Evolutionary conservation across 92 coral and sea anemone genomes (phyloP).

Genomic region (Muricea muricata): DNA sequence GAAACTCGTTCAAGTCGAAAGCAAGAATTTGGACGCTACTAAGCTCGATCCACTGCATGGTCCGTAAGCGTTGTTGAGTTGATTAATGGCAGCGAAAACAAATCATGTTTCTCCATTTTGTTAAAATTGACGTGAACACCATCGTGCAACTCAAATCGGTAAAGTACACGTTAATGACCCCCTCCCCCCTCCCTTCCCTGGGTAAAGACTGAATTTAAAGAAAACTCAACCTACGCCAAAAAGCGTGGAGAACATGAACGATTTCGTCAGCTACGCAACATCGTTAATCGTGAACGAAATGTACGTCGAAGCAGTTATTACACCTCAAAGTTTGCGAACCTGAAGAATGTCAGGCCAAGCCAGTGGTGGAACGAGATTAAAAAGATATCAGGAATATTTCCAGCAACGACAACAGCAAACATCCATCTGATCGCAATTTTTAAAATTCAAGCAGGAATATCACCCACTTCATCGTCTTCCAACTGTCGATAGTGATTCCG

Average conservation of each 20-base stretch:
- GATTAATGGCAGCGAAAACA: slow-evolving; percentile 24
- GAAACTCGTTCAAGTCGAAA: slow-evolving; percentile 52
- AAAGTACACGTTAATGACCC: slow-evolving; percentile 17
- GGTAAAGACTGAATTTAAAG: slow-evolving; percentile 57
- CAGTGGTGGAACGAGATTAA: slow-evolving; percentile 71
- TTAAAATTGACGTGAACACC: slow-evolving; percentile 40
- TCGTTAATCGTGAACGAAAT: slow-evolving; percentile 53
- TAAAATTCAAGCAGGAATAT: not conserved
- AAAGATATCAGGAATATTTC: slow-evolving; percentile 65
- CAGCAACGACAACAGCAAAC: slow-evolving; percentile 50
- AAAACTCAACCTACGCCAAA: slow-evolving; percentile 27
- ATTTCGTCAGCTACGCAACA: slow-evolving; percentile 18
- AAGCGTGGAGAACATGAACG: slow-evolving; percentile 49
- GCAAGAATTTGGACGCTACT: slow-evolving; percentile 56
- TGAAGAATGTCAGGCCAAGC: slow-evolving; percentile 61
- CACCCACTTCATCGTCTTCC: slow-evolving; percentile 32
- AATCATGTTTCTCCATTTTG: slow-evolving; percentile 40
- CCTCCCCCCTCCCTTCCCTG: too few relatives aligned
- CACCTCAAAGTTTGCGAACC: slow-evolving; percentile 55
- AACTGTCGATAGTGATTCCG: slow-evolving; percentile 3
- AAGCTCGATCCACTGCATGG: slow-evolving; percentile 64
- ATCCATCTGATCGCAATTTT: slow-evolving; percentile 43
- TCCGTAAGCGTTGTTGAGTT: slow-evolving; percentile 47
- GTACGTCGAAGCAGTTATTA: slow-evolving; percentile 47
- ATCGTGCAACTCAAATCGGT: slow-evolving; percentile 43